phyloP scores from a whole-genome alignment of 2,797 vertebrate species.

The Atherinosoma microstoma region DNA sequence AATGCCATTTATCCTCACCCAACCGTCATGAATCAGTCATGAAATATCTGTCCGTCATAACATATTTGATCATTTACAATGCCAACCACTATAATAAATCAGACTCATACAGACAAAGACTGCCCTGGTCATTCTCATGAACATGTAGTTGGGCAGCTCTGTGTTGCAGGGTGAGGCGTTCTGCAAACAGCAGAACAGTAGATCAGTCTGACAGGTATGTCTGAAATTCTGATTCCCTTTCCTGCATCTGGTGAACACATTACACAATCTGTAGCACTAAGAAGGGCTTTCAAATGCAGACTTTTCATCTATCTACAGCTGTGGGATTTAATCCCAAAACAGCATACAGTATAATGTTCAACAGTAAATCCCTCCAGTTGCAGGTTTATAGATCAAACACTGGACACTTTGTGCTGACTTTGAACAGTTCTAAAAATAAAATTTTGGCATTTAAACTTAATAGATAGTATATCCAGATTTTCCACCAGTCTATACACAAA shows the following conservation, averaged over 20 bases:
- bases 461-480: neutral
- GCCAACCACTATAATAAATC: constrained; percentile 35
- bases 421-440: neutral
- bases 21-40: constrained; percentile 26
- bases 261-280: constrained; percentile 54
- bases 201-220: constrained; percentile 72
- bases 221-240: constrained; percentile 69
- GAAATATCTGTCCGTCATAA: constrained; percentile 36
- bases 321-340: constrained; percentile 18
- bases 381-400: constrained; percentile 9
- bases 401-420: neutral
- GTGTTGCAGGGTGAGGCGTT: constrained; percentile 36
- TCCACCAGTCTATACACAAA: neutral
- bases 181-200: constrained; percentile 63
- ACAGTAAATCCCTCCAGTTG: neutral
- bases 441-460: neutral
- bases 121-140: constrained; percentile 21
- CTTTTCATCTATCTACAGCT: constrained; percentile 17
- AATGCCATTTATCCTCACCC: constrained; percentile 17
- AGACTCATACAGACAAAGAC: constrained; percentile 20
- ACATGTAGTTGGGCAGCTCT: constrained; percentile 33
- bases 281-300: constrained; percentile 30
- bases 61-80: constrained; percentile 32
- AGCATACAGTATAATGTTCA: constrained; percentile 1
- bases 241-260: constrained; percentile 89